Percentiles rank a stretch among this genome's conserved stretches.
phyloP scores from a whole-genome alignment of 2,888 invertebrate species.

The Drosophila austrosaltans region DNA sequence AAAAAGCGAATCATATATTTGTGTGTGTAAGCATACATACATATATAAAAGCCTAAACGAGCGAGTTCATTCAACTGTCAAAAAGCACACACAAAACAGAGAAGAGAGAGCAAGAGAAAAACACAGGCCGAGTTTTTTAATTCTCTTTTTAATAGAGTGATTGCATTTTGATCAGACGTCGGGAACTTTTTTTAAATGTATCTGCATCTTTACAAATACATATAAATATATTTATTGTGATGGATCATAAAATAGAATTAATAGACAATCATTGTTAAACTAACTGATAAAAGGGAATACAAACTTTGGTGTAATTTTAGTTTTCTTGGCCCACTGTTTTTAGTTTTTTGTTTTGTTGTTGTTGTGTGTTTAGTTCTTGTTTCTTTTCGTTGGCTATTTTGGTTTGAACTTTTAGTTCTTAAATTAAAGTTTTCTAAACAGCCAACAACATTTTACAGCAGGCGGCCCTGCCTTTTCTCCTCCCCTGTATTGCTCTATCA shows the following conservation, averaged over 20 bases:
- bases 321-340: neutral
- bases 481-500: neutral
- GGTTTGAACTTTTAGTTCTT: constrained; percentile 45
- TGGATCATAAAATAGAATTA: too few relatives aligned
- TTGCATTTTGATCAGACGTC: too few relatives aligned
- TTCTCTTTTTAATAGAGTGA: too few relatives aligned
- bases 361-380: neutral
- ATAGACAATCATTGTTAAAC: too few relatives aligned
- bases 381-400: constrained; percentile 14
- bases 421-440: constrained; percentile 75
- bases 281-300: too few relatives aligned
- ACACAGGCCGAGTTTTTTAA: neutral
- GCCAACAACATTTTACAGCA: constrained; percentile 64
- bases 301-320: neutral
- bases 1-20: neutral
- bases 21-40: neutral
- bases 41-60: constrained; percentile 26
- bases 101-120: constrained; percentile 15
- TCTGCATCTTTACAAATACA: neutral
- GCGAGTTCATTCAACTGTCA: constrained; percentile 81
- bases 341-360: too few relatives aligned
- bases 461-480: constrained; percentile 36
- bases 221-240: too few relatives aligned
- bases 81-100: constrained; percentile 55
- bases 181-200: constrained; percentile 13